phyloP scores from a whole-genome alignment of 2,113 vertebrate genomes.

The Pipa parva region DNA sequence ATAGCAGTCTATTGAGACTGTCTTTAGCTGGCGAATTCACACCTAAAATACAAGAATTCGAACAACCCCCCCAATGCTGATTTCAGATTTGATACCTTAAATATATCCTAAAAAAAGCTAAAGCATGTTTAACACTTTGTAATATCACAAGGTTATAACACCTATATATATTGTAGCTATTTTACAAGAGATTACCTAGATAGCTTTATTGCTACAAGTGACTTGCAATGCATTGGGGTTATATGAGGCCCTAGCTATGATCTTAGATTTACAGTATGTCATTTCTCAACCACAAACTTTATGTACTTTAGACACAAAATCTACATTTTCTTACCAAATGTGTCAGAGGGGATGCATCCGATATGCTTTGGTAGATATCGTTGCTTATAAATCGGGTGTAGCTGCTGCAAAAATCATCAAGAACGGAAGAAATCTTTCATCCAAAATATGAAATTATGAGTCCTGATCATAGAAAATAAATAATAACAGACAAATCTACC shows the following conservation, averaged over 20 bases:
- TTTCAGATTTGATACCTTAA: too few species aligned
- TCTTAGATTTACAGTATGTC: conserved; percentile 16
- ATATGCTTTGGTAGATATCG: conserved; percentile 15
- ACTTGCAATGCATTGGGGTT: conserved; percentile 23
- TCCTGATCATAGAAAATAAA: conserved; percentile 7
- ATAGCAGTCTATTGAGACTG: too few species aligned
- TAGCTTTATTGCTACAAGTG: too few species aligned
- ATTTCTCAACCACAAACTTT: conserved; percentile 18
- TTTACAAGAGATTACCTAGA: too few species aligned
- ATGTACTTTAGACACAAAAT: conserved; percentile 20
- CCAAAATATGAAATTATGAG: conserved; percentile 24
- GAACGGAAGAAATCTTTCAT: conserved; percentile 6
- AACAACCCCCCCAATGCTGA: too few species aligned
- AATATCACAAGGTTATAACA: too few species aligned
- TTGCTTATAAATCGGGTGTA: conserved; percentile 20
- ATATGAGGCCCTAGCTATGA: conserved; percentile 6
- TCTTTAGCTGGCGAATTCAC: too few species aligned
- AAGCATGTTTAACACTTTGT: too few species aligned
- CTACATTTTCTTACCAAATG: conserved; percentile 20
- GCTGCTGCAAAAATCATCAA: not conserved
- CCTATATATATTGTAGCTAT: too few species aligned
- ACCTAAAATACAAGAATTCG: too few species aligned
- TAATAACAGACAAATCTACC: conserved; percentile 8
- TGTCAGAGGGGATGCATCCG: conserved; percentile 30
- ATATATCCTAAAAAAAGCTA: too few species aligned